phyloP scores from a whole-genome alignment of 2,888 invertebrate genomes.

The Andrena camellia region DNA sequence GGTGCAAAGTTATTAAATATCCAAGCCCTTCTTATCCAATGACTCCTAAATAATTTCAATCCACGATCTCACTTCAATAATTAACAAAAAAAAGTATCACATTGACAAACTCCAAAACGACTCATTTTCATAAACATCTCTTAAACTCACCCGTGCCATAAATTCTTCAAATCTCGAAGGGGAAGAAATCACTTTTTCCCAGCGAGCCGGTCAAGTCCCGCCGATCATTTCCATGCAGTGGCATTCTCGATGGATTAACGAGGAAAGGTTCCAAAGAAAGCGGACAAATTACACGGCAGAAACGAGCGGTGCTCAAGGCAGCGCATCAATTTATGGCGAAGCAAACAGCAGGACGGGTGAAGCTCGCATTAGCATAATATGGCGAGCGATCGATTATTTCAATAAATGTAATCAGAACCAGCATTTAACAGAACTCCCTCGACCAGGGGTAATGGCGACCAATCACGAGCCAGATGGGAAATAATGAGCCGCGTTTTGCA shows the following conservation, averaged over 20 bases:
- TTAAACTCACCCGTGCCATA: no score
- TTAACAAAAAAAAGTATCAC: neutral
- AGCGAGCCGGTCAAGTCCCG: neutral
- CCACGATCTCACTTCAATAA: no score
- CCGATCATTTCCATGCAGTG: neutral
- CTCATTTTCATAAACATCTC: no score
- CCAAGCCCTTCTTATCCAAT: no score
- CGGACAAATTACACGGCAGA: constrained; percentile 44
- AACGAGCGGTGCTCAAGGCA: constrained; percentile 39
- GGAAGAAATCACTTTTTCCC: constrained; percentile 1
- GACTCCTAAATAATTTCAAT: no score
- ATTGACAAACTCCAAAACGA: no score
- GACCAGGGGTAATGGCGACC: constrained; percentile 52
- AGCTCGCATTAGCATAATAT: constrained; percentile 57
- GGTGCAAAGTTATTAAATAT: no score
- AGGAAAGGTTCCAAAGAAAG: neutral
- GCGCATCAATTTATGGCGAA: constrained; percentile 39
- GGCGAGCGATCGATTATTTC: constrained; percentile 63
- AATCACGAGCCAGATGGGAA: constrained; percentile 34
- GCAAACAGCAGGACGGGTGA: constrained; percentile 30
- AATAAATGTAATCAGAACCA: constrained; percentile 67
- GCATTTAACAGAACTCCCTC: constrained; percentile 46
- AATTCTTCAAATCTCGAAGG: neutral
- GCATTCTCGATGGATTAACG: neutral
- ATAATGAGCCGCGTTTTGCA: constrained; percentile 51